These are phyloP conservation scores for Cryptoblepharus egeriae DNA, from an alignment of 2,797 vertebrate genomes.

Conservation along the genomic window DNA sequence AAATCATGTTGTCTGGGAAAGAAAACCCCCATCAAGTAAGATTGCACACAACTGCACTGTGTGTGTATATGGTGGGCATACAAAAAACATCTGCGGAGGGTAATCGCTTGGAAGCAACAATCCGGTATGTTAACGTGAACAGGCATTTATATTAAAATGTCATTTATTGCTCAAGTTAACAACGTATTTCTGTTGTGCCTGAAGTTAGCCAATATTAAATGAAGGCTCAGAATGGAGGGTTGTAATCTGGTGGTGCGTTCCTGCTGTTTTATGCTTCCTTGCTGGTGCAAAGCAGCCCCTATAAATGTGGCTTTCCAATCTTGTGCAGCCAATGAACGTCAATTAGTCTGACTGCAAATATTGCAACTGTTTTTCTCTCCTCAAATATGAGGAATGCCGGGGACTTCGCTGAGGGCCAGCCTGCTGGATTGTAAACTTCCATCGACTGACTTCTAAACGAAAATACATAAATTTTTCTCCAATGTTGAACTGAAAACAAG, in stretches of 20 bases:
- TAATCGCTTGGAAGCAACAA: conserved; percentile 4
- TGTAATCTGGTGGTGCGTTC: not conserved
- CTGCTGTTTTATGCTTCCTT: conserved; percentile 20
- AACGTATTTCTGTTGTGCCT: not conserved
- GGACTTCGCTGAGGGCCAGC: not conserved
- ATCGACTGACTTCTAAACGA: not conserved
- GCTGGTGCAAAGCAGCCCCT: conserved; percentile 5
- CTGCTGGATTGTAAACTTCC: conserved; percentile 16
- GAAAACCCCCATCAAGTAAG: not conserved
- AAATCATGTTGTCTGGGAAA: not conserved
- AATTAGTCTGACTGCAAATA: not conserved
- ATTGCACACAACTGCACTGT: not conserved
- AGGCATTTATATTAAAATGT: not conserved
- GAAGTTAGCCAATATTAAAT: not conserved
- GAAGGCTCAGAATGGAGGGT: not conserved
- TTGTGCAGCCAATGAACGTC: not conserved
- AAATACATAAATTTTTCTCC: not conserved
- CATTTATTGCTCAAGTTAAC: conserved; percentile 15
- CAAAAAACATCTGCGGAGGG: not conserved
- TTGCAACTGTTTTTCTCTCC: not conserved
- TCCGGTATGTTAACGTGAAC: not conserved
- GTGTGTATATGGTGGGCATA: not conserved
- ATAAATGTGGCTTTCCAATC: conserved; percentile 11
- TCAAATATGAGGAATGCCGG: not conserved
- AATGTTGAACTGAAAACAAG: conserved; percentile 8